Percentiles rank a stretch among this genome's conserved stretches.
Evolutionary conservation across 2,888 invertebrate species (phyloP).

Genomic region (Xanthia icteritia): DNA sequence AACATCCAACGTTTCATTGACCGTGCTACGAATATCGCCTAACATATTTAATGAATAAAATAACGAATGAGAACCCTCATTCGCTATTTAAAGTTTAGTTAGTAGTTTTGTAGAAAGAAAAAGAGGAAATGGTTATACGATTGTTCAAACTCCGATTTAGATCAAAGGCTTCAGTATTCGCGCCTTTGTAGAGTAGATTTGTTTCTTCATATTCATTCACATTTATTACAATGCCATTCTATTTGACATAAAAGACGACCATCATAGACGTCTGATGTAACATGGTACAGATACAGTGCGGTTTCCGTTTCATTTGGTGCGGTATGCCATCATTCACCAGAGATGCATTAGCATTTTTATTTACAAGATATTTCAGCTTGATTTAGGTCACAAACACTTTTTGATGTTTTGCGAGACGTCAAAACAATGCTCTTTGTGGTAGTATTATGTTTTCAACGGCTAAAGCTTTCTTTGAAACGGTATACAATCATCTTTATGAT

Average conservation of each 20-base stretch:
- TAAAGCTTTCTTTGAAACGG: slow-evolving; percentile 20
- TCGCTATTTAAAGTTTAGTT: too few relatives aligned
- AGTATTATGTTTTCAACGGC: slow-evolving; percentile 24
- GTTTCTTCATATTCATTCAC: neutral
- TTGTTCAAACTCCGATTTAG: slow-evolving; percentile 23
- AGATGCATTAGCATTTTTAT: slow-evolving; percentile 51
- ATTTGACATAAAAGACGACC: slow-evolving; percentile 24
- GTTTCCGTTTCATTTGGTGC: slow-evolving; percentile 31
- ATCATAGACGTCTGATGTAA: slow-evolving; percentile 10
- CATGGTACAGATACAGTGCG: slow-evolving; percentile 6
- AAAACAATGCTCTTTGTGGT: slow-evolving; percentile 52
- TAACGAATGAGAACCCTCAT: neutral
- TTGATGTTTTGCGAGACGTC: slow-evolving; percentile 49
- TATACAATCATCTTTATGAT: slow-evolving; percentile 1
- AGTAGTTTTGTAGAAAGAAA: too few relatives aligned
- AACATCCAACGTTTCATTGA: slow-evolving; percentile 76
- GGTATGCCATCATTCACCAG: slow-evolving; percentile 47
- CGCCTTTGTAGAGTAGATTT: slow-evolving; percentile 2
- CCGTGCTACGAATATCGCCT: slow-evolving; percentile 60
- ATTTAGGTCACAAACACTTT: slow-evolving; percentile 61
- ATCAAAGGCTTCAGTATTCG: slow-evolving; percentile 12
- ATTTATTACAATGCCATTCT: slow-evolving; percentile 1
- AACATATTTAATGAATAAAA: slow-evolving; percentile 16
- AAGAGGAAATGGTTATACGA: neutral
- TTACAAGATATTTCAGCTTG: slow-evolving; percentile 66